Base-by-base conservation (phyloP, 2,113 vertebrate genomes). In the Cynopterus brachyotis region DNA sequence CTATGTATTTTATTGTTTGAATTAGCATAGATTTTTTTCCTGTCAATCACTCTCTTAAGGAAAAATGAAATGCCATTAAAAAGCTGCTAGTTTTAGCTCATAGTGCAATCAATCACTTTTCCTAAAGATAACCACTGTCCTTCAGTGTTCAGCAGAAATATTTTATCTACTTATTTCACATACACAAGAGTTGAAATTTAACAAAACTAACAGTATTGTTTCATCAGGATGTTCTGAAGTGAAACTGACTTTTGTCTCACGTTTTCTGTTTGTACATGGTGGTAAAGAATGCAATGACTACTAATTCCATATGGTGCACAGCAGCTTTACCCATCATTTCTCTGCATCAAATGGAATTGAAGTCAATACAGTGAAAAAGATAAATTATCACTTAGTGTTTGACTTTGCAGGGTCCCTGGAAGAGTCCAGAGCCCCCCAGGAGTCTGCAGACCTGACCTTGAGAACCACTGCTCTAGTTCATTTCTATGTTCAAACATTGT, bases 271-370 rank as follows among this genome's bases (percentile, higher is more conserved):
- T 26, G 42, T 53, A 2, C 22, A 2, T 9, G 40, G 17, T 16
- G 86, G 32, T 20, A 9, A 92, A 15, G 47, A 67, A 64, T 1
- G 62, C 42, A 24, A 35, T 64, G 53, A 15, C 35, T 32, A 5
- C 28, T 3, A 6, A 42, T 42, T 26, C 35, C 28, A 13, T 70
- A 8, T 6, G 69, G 17, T 45, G 42, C 16, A 0, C 0, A n/a
- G 22, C 16, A 62, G 17, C 47, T 42, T 59, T 17, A 22, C 5
- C 50, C 45, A 7, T 30, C 55, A 3, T 24, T 40, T 28, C 19
- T 60, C 55, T 37, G 30, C 13, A 26, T 13, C 30, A 50, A 83
- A 35, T 35, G 3, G 32, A 3, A 15, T 17, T 13, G 4, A 22
- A 6, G 9, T 69, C 90, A 13, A 1, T 87, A 22, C 12, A 12